Evolutionary conservation across 2,888 invertebrate genomes (phyloP).

Genomic region (Pandemis corylana): DNA sequence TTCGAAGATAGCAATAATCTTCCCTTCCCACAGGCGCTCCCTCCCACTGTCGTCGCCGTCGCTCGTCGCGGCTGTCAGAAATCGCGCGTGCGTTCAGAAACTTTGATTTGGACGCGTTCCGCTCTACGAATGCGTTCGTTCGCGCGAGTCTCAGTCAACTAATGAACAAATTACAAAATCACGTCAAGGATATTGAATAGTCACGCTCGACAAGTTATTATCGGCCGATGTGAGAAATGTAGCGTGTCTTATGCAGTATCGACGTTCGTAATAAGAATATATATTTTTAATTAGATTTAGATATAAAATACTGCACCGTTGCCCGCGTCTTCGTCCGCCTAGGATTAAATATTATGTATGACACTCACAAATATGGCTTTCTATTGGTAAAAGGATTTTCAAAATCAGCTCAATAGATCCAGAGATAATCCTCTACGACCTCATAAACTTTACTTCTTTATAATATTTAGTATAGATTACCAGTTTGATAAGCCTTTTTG

Average conservation of each 20-base stretch:
- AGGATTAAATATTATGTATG: too few relatives aligned
- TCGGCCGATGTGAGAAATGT: conserved; percentile 32
- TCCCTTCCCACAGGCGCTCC: conserved; percentile 9
- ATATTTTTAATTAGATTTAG: not conserved
- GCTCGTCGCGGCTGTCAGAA: conserved; percentile 34
- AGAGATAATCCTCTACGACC: too few relatives aligned
- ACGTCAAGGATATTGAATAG: conserved; percentile 40
- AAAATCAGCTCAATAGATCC: too few relatives aligned
- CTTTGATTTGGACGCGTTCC: conserved; percentile 44
- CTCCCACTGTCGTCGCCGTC: conserved; percentile 15
- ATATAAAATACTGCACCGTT: too few relatives aligned
- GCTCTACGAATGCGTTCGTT: conserved; percentile 59
- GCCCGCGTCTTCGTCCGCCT: too few relatives aligned
- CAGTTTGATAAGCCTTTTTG: too few relatives aligned
- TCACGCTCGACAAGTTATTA: conserved; percentile 38
- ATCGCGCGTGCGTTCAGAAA: conserved; percentile 48
- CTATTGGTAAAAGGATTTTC: too few relatives aligned
- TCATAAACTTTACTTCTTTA: too few relatives aligned
- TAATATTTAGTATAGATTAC: too few relatives aligned
- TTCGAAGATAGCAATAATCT: conserved; percentile 26
- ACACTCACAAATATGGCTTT: too few relatives aligned
- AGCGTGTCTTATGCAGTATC: conserved; percentile 33
- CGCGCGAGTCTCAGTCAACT: conserved; percentile 53
- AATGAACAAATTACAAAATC: conserved; percentile 39
- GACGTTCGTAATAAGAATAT: not conserved